phyloP scores from a whole-genome alignment of 2,113 vertebrate genomes.

The Hucho hucho region DNA sequence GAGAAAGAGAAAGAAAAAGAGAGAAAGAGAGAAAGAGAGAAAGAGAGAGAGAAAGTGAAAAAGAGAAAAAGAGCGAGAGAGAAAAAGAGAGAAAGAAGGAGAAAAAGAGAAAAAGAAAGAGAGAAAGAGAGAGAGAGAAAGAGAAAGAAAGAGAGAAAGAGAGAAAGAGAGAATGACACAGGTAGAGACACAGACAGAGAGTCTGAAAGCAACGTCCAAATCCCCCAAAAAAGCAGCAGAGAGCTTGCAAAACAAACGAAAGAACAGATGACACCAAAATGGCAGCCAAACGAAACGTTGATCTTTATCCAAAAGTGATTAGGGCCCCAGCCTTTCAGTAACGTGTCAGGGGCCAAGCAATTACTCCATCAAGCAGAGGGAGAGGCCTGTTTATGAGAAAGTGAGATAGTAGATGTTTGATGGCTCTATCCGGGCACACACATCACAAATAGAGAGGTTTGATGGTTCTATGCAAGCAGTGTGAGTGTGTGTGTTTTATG shows the following conservation, averaged over 20 bases:
- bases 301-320: slow-evolving; percentile 40
- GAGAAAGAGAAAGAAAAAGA: too few relatives aligned
- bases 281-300: slow-evolving; percentile 41
- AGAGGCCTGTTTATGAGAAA: background rate
- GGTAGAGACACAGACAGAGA: background rate
- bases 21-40: too few relatives aligned
- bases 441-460: too few relatives aligned
- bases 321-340: background rate
- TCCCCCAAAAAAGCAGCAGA: background rate
- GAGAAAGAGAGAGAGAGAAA: too few relatives aligned
- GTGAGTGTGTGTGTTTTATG: too few relatives aligned
- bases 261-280: slow-evolving; percentile 43
- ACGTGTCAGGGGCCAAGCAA: slow-evolving; percentile 54
- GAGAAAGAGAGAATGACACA: too few relatives aligned
- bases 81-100: too few relatives aligned
- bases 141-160: too few relatives aligned
- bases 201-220: background rate
- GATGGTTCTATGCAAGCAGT: too few relatives aligned
- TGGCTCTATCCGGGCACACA: background rate
- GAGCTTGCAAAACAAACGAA: background rate
- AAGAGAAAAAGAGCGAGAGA: too few relatives aligned
- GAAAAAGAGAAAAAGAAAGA: too few relatives aligned
- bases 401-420: background rate
- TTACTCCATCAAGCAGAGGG: slow-evolving; percentile 35
- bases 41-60: too few relatives aligned